Conservation (phyloP, 30 jellyfish, hydroid and myxozoan genomes). For the Hydractinia echinata region DNA sequence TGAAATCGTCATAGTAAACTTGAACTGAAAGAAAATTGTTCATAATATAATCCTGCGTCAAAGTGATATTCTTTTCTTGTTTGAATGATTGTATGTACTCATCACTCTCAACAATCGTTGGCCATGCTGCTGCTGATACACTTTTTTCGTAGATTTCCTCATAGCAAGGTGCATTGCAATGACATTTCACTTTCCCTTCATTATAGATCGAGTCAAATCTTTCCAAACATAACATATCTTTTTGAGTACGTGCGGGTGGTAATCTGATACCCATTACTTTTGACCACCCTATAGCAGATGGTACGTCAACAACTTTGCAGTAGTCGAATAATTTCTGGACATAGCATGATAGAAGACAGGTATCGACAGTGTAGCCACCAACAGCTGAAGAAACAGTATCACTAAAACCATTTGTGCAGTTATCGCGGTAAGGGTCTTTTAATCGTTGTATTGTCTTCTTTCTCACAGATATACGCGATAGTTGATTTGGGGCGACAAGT, state of each 20-base stretch:
- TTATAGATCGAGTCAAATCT: not conserved
- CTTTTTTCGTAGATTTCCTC: not conserved
- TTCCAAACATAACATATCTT: not conserved
- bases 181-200: conserved; percentile 11
- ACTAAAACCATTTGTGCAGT: conserved; percentile 6
- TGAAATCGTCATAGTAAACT: conserved; percentile 28
- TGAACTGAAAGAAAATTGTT: conserved; percentile 17
- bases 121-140: not conserved
- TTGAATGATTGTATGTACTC: not conserved
- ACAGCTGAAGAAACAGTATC: not conserved
- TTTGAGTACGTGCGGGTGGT: not conserved
- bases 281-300: not conserved
- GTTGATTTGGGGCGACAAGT: conserved; percentile 19
- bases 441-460: conserved; percentile 21
- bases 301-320: conserved; percentile 13
- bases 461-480: conserved; percentile 25
- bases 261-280: not conserved
- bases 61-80: not conserved
- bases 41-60: not conserved
- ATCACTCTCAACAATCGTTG: not conserved
- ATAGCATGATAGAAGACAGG: conserved; percentile 14
- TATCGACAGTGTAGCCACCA: conserved; percentile 11
- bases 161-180: conserved; percentile 25
- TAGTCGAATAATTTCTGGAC: not conserved
- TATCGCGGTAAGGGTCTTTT: conserved; percentile 39